Evolutionary conservation across 1,140 invertebrate species (phyloP), one percentile per base, ranked within the genome.

Genomic region (Episyrphus balteatus): DNA sequence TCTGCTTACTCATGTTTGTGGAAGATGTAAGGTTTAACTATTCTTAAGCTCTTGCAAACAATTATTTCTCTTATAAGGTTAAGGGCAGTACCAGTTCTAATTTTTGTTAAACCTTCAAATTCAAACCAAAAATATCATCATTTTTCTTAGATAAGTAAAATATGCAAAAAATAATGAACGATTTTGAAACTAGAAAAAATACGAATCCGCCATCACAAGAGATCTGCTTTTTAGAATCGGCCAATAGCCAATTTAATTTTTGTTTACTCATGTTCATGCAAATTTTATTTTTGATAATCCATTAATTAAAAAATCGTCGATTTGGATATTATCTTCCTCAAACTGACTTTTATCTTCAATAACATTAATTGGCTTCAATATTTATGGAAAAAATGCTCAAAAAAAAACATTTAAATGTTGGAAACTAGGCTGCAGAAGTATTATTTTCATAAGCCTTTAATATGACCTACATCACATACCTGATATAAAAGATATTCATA

Each of bases 181-280:
- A 14, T 18, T 14, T 14, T 14, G 13, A 1, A 10, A 30, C n/a
- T 1, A 9, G 33, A 18, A 14, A 43, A 43, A 44, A 17, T 44
- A 44, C 42, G 36, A 33, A 30, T 44, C 33, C 33, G 36, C 36
- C 42, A 33, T 44, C 42, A 30, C 33, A 44, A 44, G 42, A 44
- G 36, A 34, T 34, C 18, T 21, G 33, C 31, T 18, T 31, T 43
- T 17, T 30, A 32, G 18, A 33, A 15, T 40, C 17, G 7, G 10
- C 15, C 2, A 43, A 13, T 32, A 32, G 33, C 11, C 18, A 34
- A 44, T 33, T 44, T 34, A 12, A 42, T 34, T 19, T 44, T 7
- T 18, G n/a, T n/a, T n/a, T 34, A 18, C 10, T 33, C 17, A 14
- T 34, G 1, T 17, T 10, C 38, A 9, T 33, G 18, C 18, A 15